Conservation (phyloP, 2,797 vertebrate genomes). For the Sebastolobus altivelis region DNA sequence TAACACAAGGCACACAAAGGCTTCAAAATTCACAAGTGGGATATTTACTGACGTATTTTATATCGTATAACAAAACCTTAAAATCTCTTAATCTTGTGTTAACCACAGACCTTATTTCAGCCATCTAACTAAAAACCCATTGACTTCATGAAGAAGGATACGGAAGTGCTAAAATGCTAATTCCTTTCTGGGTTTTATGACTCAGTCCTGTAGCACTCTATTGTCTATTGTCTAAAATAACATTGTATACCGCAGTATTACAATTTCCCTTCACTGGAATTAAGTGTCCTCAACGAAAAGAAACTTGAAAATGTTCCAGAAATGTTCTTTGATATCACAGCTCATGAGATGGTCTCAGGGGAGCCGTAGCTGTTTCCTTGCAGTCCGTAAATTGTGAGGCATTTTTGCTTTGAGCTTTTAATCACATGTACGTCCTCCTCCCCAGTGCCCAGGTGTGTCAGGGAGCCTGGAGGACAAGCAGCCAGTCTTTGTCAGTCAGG, state of each 20-base stretch:
- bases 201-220: background rate
- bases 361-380: background rate
- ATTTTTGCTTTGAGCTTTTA: background rate
- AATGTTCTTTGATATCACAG: background rate
- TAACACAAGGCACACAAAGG: too few species aligned
- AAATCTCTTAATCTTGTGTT: too few species aligned
- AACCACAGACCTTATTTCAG: too few species aligned
- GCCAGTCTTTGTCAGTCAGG: conserved; percentile 63
- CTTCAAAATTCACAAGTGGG: too few species aligned
- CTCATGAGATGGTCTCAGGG: background rate
- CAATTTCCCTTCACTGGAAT: background rate
- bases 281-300: background rate
- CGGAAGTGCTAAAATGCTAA: too few species aligned
- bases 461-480: conserved; percentile 74
- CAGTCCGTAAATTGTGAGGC: background rate
- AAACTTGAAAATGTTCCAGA: background rate
- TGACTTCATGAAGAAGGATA: too few species aligned
- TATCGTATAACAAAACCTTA: too few species aligned
- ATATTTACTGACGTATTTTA: too few species aligned
- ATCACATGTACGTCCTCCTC: background rate
- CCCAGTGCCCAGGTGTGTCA: conserved; percentile 71
- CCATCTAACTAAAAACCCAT: too few species aligned
- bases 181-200: too few species aligned
- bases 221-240: background rate
- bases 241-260: background rate